These are phyloP conservation scores for Ophioninae sp. DNA, from an alignment of 2,888 invertebrate species.

Conservation along the genomic window DNA sequence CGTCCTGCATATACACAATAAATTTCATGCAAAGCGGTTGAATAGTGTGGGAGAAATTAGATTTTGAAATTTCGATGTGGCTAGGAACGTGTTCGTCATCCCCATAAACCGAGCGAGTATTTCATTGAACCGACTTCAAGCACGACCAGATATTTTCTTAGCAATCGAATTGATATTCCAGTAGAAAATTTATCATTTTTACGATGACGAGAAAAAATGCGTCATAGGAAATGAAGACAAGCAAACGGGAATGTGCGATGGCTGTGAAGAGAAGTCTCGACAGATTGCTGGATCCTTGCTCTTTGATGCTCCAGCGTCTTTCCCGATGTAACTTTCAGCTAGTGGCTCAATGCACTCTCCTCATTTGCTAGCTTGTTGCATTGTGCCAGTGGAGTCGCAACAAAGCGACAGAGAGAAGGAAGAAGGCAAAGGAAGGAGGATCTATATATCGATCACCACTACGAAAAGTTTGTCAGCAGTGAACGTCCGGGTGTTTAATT, in stretches of 20 bases:
- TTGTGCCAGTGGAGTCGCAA: conserved; percentile 41
- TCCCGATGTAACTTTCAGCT: conserved; percentile 18
- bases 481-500: conserved; percentile 7
- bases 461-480: background rate
- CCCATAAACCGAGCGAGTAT: background rate
- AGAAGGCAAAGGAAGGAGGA: background rate
- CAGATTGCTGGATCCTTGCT: conserved; percentile 6
- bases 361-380: conserved; percentile 55
- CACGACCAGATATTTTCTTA: conserved; percentile 1
- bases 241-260: background rate
- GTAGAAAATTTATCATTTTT: conserved; percentile 26
- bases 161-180: conserved; percentile 6
- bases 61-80: too few species aligned
- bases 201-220: background rate
- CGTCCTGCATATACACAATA: too few species aligned
- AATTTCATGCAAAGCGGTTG: too few species aligned
- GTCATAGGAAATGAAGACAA: conserved; percentile 5
- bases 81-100: too few species aligned
- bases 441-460: conserved; percentile 7
- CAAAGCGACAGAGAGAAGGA: background rate
- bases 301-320: conserved; percentile 17
- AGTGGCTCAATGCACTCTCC: conserved; percentile 34
- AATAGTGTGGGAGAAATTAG: too few species aligned
- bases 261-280: conserved; percentile 19
- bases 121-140: background rate